Percentiles rank a stretch among this genome's conserved stretches.
phyloP scores from a whole-genome alignment of 2,113 vertebrate genomes.

The Chunga burmeisteri region DNA sequence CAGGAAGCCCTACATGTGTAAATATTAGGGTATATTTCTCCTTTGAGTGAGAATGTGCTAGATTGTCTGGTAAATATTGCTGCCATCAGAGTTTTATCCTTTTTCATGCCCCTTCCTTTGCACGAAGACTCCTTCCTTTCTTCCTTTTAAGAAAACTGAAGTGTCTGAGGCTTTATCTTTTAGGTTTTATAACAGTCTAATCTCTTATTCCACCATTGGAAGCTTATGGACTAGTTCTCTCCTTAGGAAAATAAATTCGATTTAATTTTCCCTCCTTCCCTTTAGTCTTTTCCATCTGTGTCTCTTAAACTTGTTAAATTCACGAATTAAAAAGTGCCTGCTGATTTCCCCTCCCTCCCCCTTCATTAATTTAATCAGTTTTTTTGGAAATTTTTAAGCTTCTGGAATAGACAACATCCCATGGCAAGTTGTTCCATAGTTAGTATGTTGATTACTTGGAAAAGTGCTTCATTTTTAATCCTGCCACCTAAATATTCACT shows the following conservation, averaged over 20 bases:
- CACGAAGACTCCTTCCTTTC: background rate
- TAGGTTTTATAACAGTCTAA: background rate
- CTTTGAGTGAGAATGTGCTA: background rate
- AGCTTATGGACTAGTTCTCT: background rate
- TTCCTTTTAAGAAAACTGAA: background rate
- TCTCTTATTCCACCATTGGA: background rate
- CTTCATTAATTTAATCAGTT: background rate
- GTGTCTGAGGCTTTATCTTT: background rate
- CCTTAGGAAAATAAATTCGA: background rate
- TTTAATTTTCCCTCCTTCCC: background rate
- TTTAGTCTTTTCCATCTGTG: background rate
- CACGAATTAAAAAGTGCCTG: background rate
- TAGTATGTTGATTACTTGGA: background rate
- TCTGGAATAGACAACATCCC: background rate
- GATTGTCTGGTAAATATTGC: background rate
- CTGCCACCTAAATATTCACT: background rate
- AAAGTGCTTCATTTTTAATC: background rate
- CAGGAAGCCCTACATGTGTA: background rate
- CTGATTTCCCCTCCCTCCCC: background rate
- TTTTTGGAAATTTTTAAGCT: background rate
- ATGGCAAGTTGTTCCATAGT: background rate
- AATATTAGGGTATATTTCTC: slow-evolving; percentile 30
- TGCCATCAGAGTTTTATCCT: background rate
- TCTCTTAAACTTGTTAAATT: background rate
- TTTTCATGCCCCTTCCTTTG: background rate